A percentile compares a stretch with the other conserved stretches of the same genome.
Evolutionary conservation across 1,140 invertebrate genomes (phyloP).

Genomic region (Papilio aristodemus): DNA sequence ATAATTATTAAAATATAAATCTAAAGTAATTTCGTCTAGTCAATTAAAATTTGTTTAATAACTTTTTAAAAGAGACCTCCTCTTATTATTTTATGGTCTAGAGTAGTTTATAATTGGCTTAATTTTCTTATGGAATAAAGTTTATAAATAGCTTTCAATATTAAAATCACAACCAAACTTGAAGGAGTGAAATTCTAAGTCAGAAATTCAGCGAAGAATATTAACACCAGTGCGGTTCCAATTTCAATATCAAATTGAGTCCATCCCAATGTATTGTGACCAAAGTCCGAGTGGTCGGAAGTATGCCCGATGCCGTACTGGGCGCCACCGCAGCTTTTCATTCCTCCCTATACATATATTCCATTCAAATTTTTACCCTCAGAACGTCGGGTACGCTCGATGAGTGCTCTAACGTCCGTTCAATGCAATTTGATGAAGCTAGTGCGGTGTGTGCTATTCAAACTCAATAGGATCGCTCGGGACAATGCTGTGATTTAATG

Average conservation of each 20-base stretch:
- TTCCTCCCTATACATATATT: slow-evolving; percentile 63
- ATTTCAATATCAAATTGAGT: slow-evolving; percentile 75
- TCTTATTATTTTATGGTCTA: too few species aligned
- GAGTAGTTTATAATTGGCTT: too few species aligned
- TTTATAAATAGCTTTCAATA: background rate
- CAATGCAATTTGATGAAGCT: slow-evolving; percentile 78
- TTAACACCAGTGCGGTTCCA: slow-evolving; percentile 59
- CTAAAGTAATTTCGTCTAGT: too few species aligned
- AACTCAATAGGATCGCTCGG: slow-evolving; percentile 66
- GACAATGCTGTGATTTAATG: slow-evolving; percentile 75
- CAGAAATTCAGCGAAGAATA: slow-evolving; percentile 40
- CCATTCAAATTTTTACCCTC: slow-evolving; percentile 80
- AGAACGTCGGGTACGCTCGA: slow-evolving; percentile 60
- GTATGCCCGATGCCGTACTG: slow-evolving; percentile 57
- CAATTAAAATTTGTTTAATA: too few species aligned
- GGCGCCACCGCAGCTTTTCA: slow-evolving; percentile 63
- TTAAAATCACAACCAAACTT: slow-evolving; percentile 1
- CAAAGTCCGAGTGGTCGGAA: slow-evolving; percentile 67
- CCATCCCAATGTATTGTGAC: slow-evolving; percentile 66
- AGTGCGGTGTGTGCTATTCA: slow-evolving; percentile 69
- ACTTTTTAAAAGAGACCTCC: too few species aligned
- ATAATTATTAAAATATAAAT: too few species aligned
- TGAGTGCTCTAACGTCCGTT: slow-evolving; percentile 76
- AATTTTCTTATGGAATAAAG: background rate
- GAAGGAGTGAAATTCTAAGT: slow-evolving; percentile 41